phyloP scores from a whole-genome alignment of 2,113 vertebrate genomes.

The Rhagologus leucostigma region DNA sequence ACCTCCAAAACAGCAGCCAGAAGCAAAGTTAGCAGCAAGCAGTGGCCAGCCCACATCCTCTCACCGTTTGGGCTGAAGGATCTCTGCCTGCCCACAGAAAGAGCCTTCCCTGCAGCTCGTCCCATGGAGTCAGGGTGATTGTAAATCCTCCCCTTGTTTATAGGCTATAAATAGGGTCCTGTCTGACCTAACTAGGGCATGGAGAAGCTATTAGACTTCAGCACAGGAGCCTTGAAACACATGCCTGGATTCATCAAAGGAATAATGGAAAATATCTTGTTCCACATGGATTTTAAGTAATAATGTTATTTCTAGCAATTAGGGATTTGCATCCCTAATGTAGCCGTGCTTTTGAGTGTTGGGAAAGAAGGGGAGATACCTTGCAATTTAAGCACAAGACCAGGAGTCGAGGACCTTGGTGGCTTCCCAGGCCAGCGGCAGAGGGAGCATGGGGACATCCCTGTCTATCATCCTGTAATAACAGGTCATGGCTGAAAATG shows the following conservation, averaged over 20 bases:
- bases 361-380: background rate
- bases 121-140: conserved; percentile 26
- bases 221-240: conserved; percentile 46
- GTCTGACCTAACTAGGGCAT: conserved; percentile 61
- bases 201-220: conserved; percentile 58
- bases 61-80: background rate
- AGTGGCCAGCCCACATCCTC: conserved; percentile 38
- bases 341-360: background rate
- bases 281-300: conserved; percentile 20
- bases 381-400: background rate
- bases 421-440: background rate
- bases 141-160: conserved; percentile 36
- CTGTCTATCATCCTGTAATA: background rate
- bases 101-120: conserved; percentile 40
- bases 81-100: background rate
- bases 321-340: background rate
- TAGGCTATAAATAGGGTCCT: conserved; percentile 61
- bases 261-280: conserved; percentile 55
- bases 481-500: background rate
- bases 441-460: background rate
- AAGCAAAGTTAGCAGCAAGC: background rate
- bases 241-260: conserved; percentile 49
- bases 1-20: background rate
- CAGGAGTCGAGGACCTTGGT: background rate
- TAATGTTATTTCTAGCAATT: conserved; percentile 45